Base-by-base conservation (phyloP, 2,113 vertebrate genomes). In the Hippocampus comes region DNA sequence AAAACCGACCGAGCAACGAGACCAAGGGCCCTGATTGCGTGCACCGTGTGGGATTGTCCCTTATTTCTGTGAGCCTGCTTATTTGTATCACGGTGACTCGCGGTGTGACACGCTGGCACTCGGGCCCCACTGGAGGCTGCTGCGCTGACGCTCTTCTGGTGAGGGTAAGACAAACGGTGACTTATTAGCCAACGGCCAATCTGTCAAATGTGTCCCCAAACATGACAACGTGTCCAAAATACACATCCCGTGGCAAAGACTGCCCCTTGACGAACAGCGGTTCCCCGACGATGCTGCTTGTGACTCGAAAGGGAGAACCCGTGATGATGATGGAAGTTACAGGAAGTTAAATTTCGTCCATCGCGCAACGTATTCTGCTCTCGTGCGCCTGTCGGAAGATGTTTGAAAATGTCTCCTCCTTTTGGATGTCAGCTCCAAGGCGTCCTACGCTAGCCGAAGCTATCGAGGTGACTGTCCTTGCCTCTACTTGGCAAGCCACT, bases 401-500 rank as follows among this genome's bases (percentile, higher is more conserved):
- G 30, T 34, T 34, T 34, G 30, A 34, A 34, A 34, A 34, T 5
- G 30, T 34, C 30, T 34, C 30, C 30, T 34, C 30, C 30, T 34
- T 34, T 34, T 5, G 30, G 15, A 51, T 21, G 49, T 8, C 5
- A 21, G 18, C 8, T 51, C 0, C 18, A 2, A 51, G 49, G 49
- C 20, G 18, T 4, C 15, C 5, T 34, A 34, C 5, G 30, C 30
- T 34, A 34, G 30, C 30, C 30, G 34, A 38, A 38, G 30, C 30
- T 34, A 34, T 34, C 30, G 30, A 34, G 30, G 30, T 34, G 30
- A 5, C 30, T 34, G 30, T 34, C 30, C 30, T 34, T 67, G 74
- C 73, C 75, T 61, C 78, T 70, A 49, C 72, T 70, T 46, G 23
- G n/a, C 38, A 23, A 78, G 76, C 78, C 73, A 48, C 61, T 75